phyloP scores from a whole-genome alignment of 2,113 vertebrate genomes.

The Carassius auratus region DNA sequence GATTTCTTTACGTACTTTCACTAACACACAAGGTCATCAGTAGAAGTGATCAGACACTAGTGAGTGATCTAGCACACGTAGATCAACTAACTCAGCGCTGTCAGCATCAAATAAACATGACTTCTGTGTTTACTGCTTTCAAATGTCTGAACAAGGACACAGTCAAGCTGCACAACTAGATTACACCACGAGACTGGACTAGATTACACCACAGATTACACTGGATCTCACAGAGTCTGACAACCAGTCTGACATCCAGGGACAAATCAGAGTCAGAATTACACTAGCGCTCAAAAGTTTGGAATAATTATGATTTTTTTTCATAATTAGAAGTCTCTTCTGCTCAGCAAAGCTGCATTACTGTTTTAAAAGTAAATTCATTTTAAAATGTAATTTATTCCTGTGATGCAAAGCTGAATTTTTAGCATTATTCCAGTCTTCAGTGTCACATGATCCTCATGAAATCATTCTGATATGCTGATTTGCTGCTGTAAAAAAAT shows the following conservation, averaged over 20 bases:
- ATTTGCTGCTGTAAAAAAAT: not conserved
- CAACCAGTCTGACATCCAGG: not conserved
- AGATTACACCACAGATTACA: slow-evolving; percentile 22
- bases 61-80: not conserved
- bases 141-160: slow-evolving; percentile 20
- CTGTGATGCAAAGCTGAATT: not conserved
- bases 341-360: not conserved
- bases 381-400: not conserved
- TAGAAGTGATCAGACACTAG: slow-evolving; percentile 38
- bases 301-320: not conserved
- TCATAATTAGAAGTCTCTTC: not conserved
- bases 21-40: slow-evolving; percentile 26
- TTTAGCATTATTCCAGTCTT: not conserved
- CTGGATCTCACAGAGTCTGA: not conserved
- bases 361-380: not conserved
- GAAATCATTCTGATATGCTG: not conserved
- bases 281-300: not conserved
- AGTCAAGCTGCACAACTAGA: slow-evolving; percentile 35
- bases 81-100: slow-evolving; percentile 35
- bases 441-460: not conserved
- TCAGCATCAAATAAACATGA: slow-evolving; percentile 52
- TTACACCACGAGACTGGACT: slow-evolving; percentile 23
- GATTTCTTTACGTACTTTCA: slow-evolving; percentile 1
- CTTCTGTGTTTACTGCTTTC: slow-evolving; percentile 45
- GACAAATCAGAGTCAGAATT: not conserved